Base-by-base conservation (phyloP, 2,797 vertebrate species). In the Epinephelus malabaricus region DNA sequence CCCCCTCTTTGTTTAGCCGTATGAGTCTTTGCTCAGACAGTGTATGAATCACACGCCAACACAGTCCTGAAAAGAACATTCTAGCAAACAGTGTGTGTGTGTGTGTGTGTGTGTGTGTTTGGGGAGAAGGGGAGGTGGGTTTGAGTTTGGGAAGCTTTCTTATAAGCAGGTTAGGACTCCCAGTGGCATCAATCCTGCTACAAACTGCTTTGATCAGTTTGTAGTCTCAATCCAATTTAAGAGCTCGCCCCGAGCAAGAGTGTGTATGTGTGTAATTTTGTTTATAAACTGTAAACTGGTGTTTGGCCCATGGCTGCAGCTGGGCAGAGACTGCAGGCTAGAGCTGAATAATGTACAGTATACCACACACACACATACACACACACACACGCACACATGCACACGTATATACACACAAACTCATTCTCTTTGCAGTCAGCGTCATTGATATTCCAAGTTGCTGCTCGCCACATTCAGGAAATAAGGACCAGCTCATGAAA, bases 371-470 rank as follows among this genome's bases (percentile, higher is more conserved):
- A 67, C 45, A 65, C 11, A 23, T 2, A 59, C 17, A 73, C 18
- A 27, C 4, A 67, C 23, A 30, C 43, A 68, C 8, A 64, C 27
- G 63, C 45, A 61, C 11, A 23, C 3, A 59, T 8, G 49, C 11
- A 21, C 61, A 46, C 23, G 21, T 19, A 58, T 25, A 58, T 23
- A 77, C 23, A 74, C 30, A 72, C 58, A 70, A 46, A 77, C 67
- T 65, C 76, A 68, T 72, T 74, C 56, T 79, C 61, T 82, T 71
- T 68, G 53, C 56, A 54, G 50, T 78, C 63, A 89, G 83, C 60
- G 34, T 92, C 92, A 94, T 95, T 95, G 91, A 93, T 94, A 95
- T 95, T 95, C 94, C 71, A 86, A 84, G 75, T 91, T 87, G 86
- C 73, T 86, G 80, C 90, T 92, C 73, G 83, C 91, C 91, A 92